Base-by-base conservation (phyloP, 2,888 invertebrate genomes). In the Drosophila robusta region DNA sequence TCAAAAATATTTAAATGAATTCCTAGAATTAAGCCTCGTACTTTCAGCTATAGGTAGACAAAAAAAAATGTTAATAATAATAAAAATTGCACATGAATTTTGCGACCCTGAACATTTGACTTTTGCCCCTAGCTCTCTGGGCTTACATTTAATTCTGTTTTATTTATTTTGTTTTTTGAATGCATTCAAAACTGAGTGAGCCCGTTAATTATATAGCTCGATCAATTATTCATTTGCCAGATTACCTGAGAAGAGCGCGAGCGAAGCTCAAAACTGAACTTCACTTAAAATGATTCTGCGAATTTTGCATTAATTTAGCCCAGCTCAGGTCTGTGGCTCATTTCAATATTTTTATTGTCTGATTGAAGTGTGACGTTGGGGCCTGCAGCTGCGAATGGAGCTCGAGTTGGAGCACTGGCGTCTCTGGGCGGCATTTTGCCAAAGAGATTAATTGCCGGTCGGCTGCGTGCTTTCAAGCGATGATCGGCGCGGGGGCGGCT, bases 141-240 rank as follows among this genome's bases (percentile, higher is more conserved):
- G 39, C 38, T 45, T 38, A 32, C 45, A 52, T 57, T 55, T 80
- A 9, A 14, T 47, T 63, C 26, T 47, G 64, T 29, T 63, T 63
- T 51, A 18, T 47, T 14, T 45, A 34, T 55, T 41, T 36, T 52
- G 42, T 64, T 50, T 66, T 14, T 50, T 57, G 32, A 52, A 52
- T 81, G 70, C 75, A 81, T 56, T 74, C 49, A 63, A 66, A 29
- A 84, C 84, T 83, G 84, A 86, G 87, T 83, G 87, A 84, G 87
- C 72, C 84, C 81, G 84, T 85, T 85, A 85, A 85, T 85, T 85
- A 85, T 88, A 88, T 71, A 78, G 76, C 84, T 12, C 80, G 84
- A 87, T 87, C 87, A 85, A 88, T 85, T 85, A 85, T 88, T 85
- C 84, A 85, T 85, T 88, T 87, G 72, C 79, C 79, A 69, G 87